Evolutionary conservation across 2,797 vertebrate genomes (phyloP), one percentile per base, ranked within the genome.

Genomic region (Aphelocoma californica): DNA sequence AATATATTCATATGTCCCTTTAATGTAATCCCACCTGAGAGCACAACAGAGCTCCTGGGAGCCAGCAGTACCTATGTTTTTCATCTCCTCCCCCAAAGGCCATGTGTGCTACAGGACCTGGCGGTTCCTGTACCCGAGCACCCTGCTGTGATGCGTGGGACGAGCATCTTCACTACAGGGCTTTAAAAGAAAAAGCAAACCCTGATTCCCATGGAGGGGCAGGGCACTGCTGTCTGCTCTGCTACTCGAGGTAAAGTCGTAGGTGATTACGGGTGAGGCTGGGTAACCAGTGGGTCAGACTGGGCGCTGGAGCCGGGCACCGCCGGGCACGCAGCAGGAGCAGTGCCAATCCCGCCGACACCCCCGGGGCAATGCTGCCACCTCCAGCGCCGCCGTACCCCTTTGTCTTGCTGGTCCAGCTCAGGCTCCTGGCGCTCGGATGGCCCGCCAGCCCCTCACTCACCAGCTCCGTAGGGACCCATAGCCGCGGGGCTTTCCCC

Each of bases 101-200:
- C 1, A 1, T 15, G 32, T 2, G n/a, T 25, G n/a, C 45, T 45
- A 3, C 17, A 9, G 74, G 7, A 50, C 31, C 36, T 7, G 3
- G 29, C 1, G 1, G 32, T 25, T 66, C 26, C 54, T 5, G 16
- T n/a, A 18, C 45, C 47, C 21, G 1, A 15, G 26, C 38, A 15
- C 38, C 66, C 70, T 36, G 62, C 81, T 29, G 15, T 8, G 31
- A 24, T 7, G 12, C 0, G 2, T 5, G 38, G 62, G 62, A 54
- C 3, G 28, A 88, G 28, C 83, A 28, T 31, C 58, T 79, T 61
- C 15, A 25, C 38, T 6, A 14, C 29, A 7, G 17, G 29, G 50
- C 62, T 84, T 65, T 20, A 12, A 57, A 58, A 45, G 18, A 8
- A 67, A 57, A 36, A 75, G 31, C 42, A 54, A 72, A 32, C 31